Evolutionary conservation across 23 tunicate species (phyloP).

Genomic region (Oikopleura albicans): DNA sequence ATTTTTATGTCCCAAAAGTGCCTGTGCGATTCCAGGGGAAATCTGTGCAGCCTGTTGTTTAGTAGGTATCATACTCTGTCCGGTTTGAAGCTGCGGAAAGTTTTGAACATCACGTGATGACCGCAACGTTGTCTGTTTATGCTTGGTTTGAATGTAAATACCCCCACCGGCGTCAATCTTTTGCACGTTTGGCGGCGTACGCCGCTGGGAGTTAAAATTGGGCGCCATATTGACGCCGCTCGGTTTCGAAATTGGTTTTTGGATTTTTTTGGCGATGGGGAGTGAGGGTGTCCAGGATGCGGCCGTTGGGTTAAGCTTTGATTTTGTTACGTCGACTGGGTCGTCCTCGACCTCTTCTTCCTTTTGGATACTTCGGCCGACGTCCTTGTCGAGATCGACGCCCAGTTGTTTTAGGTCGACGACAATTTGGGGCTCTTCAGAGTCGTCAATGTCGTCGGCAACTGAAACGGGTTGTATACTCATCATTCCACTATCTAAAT

Average conservation of each 20-base stretch:
- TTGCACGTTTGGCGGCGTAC: constrained; percentile 2
- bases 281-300: neutral
- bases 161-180: neutral
- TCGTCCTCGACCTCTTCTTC: neutral
- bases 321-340: neutral
- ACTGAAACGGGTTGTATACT: neutral
- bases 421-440: constrained; percentile 12
- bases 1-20: too few species aligned
- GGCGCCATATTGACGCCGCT: neutral
- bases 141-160: constrained; percentile 7
- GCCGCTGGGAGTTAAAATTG: neutral
- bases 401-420: neutral
- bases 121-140: constrained; percentile 10
- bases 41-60: too few species aligned
- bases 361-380: neutral
- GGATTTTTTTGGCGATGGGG: neutral
- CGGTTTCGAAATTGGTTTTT: neutral
- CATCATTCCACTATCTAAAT: too few species aligned
- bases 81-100: neutral
- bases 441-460: neutral
- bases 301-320: constrained; percentile 13
- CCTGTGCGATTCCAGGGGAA: too few species aligned
- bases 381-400: constrained; percentile 3
- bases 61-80: neutral
- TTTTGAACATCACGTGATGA: constrained; percentile 3